Base-by-base conservation (phyloP, 2,888 invertebrate genomes). In the Cataglyphis albicans region DNA sequence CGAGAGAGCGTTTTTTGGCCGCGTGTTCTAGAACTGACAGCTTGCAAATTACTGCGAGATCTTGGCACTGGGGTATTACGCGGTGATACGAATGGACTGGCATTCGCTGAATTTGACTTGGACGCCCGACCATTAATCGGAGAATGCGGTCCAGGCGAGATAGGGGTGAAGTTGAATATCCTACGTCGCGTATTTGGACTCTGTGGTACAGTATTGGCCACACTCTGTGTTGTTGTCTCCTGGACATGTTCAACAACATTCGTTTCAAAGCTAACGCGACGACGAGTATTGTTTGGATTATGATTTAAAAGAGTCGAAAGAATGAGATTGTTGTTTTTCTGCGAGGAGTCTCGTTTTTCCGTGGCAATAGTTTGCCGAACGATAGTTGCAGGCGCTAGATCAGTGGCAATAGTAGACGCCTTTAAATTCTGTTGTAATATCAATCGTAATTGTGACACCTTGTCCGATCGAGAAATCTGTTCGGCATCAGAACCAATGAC, bases 111-210 rank as follows among this genome's bases (percentile, higher is more conserved):
- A 87, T 96, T 96, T 38, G 96, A 95, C 89, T 96, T 96, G 1
- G 96, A 96, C 35, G 95, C 95, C 29, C 95, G 94, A 15, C 95
- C 95, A 87, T 96, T 95, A 92, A 94, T 93, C 1, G 97, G 97
- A 1, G 97, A 97, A 90, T 96, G 96, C 63, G 97, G 96, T n/a
- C 96, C 97, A 10, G 97, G 97, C 52, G 98, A 98, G 92, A 98
- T 98, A 0, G 98, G 98, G 44, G 97, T 97, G 92, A 98, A 98
- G 94, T 97, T 98, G 93, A 97, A 98, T 92, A 97, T 97, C 93
- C 97, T 97, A 67, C 97, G 96, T 85, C 97, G 96, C 63, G 97
- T 97, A 86, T 97, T 97, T 12, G 97, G 97, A 95, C 97, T 97
- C 87, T 97, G 97, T 0, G 97, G 97, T 74, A 97, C 96, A 63